A percentile compares a stretch with the other conserved stretches of the same genome.
These are phyloP conservation scores for Atherinosoma microstoma DNA, from an alignment of 2,797 vertebrate species.

Conservation along the genomic window DNA sequence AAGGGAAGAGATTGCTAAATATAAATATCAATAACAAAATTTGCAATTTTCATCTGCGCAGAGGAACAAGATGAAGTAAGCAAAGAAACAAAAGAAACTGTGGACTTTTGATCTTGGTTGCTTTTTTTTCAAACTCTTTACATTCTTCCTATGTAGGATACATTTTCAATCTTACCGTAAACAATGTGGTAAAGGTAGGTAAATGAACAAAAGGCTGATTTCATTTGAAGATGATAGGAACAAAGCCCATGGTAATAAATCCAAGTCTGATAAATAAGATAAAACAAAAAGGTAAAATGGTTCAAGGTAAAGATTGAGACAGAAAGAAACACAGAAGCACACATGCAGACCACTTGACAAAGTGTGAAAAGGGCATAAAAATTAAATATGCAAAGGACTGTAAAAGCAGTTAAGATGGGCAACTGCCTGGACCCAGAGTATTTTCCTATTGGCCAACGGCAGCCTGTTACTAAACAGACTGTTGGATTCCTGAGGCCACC, in stretches of 20 bases:
- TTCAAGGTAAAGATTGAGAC: background rate
- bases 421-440: background rate
- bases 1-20: background rate
- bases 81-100: background rate
- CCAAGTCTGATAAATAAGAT: background rate
- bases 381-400: background rate
- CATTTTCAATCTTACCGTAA: background rate
- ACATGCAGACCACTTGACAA: background rate
- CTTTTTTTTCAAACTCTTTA: background rate
- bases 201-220: background rate
- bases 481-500: too few species aligned
- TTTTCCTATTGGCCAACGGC: too few species aligned
- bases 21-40: background rate
- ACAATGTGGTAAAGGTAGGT: too few species aligned
- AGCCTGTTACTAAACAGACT: too few species aligned
- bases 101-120: background rate
- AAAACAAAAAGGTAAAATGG: background rate
- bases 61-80: background rate
- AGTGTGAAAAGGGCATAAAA: background rate
- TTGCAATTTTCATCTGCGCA: background rate
- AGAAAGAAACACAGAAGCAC: background rate
- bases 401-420: background rate
- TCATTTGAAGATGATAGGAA: background rate
- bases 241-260: background rate
- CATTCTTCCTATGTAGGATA: background rate